These are phyloP conservation scores for Lithophane leautieri DNA, from an alignment of 2,888 invertebrate genomes.

Conservation along the genomic window DNA sequence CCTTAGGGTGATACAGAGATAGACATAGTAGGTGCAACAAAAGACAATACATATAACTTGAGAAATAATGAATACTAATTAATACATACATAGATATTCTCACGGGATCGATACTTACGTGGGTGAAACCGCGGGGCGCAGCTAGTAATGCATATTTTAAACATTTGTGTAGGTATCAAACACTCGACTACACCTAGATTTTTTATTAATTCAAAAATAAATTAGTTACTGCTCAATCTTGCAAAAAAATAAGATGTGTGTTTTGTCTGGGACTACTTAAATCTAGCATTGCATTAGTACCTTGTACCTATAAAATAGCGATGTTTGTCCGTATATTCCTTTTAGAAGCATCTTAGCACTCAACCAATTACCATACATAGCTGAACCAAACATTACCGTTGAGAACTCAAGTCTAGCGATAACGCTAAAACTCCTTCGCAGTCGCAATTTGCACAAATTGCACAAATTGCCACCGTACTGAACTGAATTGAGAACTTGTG, in stretches of 20 bases:
- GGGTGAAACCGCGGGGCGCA: too few species aligned
- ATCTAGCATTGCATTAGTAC: not conserved
- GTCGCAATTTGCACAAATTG: constrained; percentile 84
- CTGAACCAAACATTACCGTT: constrained; percentile 54
- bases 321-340: constrained; percentile 29
- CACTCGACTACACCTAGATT: too few species aligned
- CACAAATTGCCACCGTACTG: constrained; percentile 80
- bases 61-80: too few species aligned
- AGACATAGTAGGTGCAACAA: too few species aligned
- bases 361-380: constrained; percentile 66
- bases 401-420: constrained; percentile 69
- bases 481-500: constrained; percentile 75
- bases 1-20: too few species aligned
- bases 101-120: too few species aligned
- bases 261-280: not conserved
- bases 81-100: too few species aligned
- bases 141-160: too few species aligned
- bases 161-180: too few species aligned
- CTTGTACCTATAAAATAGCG: constrained; percentile 10
- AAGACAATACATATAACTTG: too few species aligned
- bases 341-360: constrained; percentile 62
- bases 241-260: not conserved
- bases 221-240: too few species aligned
- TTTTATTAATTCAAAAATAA: not conserved
- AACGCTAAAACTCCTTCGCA: constrained; percentile 73